Conservation (phyloP, 2,888 invertebrate species). For the Leuctra nigra region DNA sequence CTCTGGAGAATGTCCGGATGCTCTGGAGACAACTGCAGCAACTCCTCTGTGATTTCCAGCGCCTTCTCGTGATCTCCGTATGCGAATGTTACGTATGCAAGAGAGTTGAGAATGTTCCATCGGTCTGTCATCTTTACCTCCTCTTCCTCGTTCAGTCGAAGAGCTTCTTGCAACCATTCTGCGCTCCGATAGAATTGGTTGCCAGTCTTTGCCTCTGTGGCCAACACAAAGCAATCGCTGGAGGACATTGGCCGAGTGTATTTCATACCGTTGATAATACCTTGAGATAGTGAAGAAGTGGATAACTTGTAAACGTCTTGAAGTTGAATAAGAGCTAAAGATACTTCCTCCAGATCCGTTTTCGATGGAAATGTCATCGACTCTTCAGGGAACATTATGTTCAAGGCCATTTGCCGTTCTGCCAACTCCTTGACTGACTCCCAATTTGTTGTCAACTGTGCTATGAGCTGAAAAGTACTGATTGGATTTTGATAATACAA, state of each 20-base stretch:
- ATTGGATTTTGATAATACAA: no score
- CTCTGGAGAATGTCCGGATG: background rate
- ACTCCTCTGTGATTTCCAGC: background rate
- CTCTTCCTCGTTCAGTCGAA: background rate
- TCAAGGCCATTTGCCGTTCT: no score
- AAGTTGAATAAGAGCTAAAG: no score
- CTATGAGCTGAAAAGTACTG: no score
- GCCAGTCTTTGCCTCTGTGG: background rate
- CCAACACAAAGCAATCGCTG: background rate
- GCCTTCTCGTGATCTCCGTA: background rate
- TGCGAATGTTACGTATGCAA: background rate
- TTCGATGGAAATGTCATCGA: background rate
- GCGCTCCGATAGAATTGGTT: background rate
- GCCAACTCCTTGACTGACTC: no score
- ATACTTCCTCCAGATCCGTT: conserved; percentile 39
- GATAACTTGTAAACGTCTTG: conserved; percentile 50
- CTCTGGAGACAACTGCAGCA: background rate
- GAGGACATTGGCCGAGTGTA: conserved; percentile 33
- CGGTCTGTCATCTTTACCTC: no score
- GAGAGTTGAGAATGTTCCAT: background rate
- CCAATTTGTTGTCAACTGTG: no score
- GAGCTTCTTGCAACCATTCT: background rate
- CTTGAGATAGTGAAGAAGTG: conserved; percentile 45
- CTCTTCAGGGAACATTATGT: no score
- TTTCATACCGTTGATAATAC: no score